A percentile compares a stretch with the other conserved stretches of the same genome.
Conservation (phyloP, 2,113 vertebrate species). For the Malaclemys terrapin region DNA sequence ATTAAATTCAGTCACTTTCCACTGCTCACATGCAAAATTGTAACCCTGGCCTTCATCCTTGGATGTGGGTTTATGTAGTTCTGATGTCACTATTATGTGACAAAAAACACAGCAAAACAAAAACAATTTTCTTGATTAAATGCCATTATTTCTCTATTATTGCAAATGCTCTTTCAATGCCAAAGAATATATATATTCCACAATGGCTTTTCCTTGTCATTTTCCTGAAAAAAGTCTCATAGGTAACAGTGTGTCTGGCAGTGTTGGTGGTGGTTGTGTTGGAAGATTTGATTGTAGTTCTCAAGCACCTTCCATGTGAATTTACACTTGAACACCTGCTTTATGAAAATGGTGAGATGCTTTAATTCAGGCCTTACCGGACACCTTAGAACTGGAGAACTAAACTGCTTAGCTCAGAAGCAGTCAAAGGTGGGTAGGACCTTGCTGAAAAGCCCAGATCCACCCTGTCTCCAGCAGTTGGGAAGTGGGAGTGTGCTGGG, state of each 20-base stretch:
- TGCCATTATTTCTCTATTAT: background rate
- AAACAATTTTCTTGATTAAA: background rate
- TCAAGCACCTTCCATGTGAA: background rate
- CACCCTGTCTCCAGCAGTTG: background rate
- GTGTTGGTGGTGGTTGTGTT: background rate
- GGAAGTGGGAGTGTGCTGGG: background rate
- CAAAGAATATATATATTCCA: background rate
- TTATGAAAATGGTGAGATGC: background rate
- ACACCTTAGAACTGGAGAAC: background rate
- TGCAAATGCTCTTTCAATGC: background rate
- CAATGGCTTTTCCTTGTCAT: background rate
- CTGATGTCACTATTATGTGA: background rate
- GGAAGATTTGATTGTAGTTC: background rate
- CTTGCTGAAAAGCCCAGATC: background rate
- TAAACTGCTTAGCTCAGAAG: background rate
- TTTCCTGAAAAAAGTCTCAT: background rate
- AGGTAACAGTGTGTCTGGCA: background rate
- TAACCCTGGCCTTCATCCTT: background rate
- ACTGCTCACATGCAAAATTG: background rate
- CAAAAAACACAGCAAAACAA: background rate
- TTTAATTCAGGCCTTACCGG: background rate
- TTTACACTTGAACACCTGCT: background rate
- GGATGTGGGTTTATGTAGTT: background rate
- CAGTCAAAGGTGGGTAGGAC: background rate
- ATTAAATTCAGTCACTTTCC: background rate